Evolutionary conservation across 2,113 vertebrate genomes (phyloP).

Genomic region (Synchiropus splendidus): DNA sequence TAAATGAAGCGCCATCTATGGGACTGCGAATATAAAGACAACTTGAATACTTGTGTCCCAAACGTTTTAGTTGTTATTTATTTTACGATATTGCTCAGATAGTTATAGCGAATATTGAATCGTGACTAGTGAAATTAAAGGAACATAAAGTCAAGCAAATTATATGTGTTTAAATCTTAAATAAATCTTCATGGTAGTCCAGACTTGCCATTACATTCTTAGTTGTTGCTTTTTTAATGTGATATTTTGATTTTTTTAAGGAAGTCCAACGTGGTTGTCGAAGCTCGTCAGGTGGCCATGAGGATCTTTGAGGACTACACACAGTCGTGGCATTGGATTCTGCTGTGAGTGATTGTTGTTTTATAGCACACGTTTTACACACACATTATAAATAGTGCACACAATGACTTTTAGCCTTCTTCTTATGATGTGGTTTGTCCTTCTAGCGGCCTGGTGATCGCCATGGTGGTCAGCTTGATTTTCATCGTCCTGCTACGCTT

Average conservation of each 20-base stretch:
- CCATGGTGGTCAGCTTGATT: constrained; percentile 82
- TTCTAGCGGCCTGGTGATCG: constrained; percentile 79
- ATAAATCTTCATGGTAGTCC: too few relatives aligned
- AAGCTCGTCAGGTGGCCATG: constrained; percentile 84
- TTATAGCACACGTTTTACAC: not conserved
- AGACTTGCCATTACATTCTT: not conserved
- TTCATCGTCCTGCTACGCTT: constrained; percentile 85
- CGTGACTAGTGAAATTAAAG: too few relatives aligned
- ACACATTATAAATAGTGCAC: too few relatives aligned
- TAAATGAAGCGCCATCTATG: too few relatives aligned
- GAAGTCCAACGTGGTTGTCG: constrained; percentile 77
- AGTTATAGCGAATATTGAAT: too few relatives aligned
- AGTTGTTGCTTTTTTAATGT: constrained; percentile 2
- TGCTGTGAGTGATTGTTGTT: constrained; percentile 69
- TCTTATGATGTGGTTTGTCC: not conserved
- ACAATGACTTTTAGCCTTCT: not conserved
- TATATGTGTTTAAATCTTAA: too few relatives aligned
- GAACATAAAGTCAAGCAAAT: too few relatives aligned
- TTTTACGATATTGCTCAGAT: too few relatives aligned
- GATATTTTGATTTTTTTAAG: constrained; percentile 44
- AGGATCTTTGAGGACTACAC: constrained; percentile 94
- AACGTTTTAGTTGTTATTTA: too few relatives aligned
- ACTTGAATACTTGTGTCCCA: too few relatives aligned
- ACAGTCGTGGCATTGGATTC: constrained; percentile 91
- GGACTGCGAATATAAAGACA: too few relatives aligned